phyloP scores from a whole-genome alignment of 2,888 invertebrate genomes.

The Thymelicus sylvestris region DNA sequence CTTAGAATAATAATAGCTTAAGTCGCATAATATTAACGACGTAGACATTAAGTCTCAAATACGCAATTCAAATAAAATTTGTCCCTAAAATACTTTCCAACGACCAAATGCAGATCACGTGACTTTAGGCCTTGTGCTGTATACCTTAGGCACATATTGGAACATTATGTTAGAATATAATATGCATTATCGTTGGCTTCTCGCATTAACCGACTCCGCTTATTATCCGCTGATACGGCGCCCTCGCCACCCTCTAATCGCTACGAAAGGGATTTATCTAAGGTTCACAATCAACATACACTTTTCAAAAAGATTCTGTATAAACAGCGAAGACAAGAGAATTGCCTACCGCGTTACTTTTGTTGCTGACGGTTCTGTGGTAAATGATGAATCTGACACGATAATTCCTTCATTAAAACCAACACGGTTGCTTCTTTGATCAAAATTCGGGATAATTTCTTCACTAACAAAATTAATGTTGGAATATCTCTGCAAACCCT shows the following conservation, averaged over 20 bases:
- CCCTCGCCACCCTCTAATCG: constrained; percentile 7
- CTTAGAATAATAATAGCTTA: not conserved
- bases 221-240: constrained; percentile 16
- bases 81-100: constrained; percentile 6
- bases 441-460: constrained; percentile 3
- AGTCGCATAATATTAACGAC: constrained; percentile 2
- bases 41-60: constrained; percentile 9
- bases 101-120: not conserved
- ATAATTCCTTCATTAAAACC: not conserved
- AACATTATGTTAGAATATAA: not conserved
- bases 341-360: too few relatives aligned
- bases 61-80: constrained; percentile 9
- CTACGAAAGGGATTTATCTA: constrained; percentile 9
- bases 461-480: constrained; percentile 1
- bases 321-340: not conserved
- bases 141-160: not conserved
- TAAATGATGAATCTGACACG: not conserved
- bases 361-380: too few relatives aligned
- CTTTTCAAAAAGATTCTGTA: not conserved
- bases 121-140: not conserved
- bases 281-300: not conserved
- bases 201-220: constrained; percentile 5
- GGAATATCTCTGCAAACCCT: not conserved
- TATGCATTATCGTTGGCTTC: constrained; percentile 7
- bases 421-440: not conserved